Evolutionary conservation across 1,140 invertebrate genomes (phyloP).

Genomic region (Leptestheria dahalacensis): DNA sequence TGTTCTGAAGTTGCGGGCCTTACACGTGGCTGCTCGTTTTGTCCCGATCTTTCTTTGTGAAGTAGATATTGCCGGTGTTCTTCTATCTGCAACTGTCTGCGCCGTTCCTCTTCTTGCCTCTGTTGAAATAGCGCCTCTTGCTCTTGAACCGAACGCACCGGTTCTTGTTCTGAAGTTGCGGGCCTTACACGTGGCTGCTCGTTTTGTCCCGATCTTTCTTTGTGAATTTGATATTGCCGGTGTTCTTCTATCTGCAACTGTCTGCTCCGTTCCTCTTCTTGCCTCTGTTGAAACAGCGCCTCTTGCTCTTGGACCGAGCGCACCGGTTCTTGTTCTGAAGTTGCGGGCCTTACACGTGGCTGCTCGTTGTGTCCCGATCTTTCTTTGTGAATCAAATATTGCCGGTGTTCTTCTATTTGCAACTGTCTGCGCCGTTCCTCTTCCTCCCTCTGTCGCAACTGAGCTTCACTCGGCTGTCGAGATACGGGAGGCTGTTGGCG

Average conservation of each 20-base stretch:
- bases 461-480: no score
- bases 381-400: not conserved
- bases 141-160: not conserved
- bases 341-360: no score
- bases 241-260: not conserved
- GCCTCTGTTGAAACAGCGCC: no score
- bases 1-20: no score
- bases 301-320: no score
- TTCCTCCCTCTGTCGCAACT: not conserved
- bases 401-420: not conserved
- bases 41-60: not conserved
- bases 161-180: not conserved
- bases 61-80: not conserved
- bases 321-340: no score
- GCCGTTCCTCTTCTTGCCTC: not conserved
- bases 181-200: not conserved
- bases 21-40: not conserved
- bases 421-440: not conserved
- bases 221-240: not conserved
- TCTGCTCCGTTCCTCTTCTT: not conserved
- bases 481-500: no score
- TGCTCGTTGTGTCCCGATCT: not conserved
- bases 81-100: not conserved
- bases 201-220: not conserved
- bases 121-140: not conserved